These are phyloP conservation scores for Melanotus villosus DNA, from an alignment of 2,888 invertebrate genomes.

Conservation along the genomic window DNA sequence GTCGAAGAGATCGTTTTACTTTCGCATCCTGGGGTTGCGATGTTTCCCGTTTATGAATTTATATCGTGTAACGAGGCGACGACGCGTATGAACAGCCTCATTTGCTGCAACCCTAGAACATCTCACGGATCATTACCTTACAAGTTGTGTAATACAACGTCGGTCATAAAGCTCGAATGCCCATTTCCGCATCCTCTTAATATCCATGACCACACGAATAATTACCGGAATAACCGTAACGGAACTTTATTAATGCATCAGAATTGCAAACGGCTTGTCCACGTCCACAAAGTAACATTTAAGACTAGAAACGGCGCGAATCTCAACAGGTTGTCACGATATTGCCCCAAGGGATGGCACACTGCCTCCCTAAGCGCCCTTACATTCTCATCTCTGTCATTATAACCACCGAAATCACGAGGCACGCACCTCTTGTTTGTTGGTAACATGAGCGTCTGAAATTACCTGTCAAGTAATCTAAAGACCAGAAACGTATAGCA, in stretches of 20 bases:
- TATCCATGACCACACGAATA: slow-evolving; percentile 23
- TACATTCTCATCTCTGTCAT: slow-evolving; percentile 23
- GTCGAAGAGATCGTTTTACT: slow-evolving; percentile 3
- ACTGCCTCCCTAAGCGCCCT: background rate
- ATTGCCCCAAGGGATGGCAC: background rate
- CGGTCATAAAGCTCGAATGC: slow-evolving; percentile 29
- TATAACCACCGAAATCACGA: slow-evolving; percentile 1
- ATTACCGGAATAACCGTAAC: slow-evolving; percentile 6
- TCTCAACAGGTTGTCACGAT: slow-evolving; percentile 42
- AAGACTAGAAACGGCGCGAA: slow-evolving; percentile 16
- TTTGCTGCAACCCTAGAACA: slow-evolving; percentile 35
- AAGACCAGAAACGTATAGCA: background rate
- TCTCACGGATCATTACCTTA: slow-evolving; percentile 37
- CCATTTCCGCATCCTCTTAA: slow-evolving; percentile 12
- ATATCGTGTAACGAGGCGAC: slow-evolving; percentile 31
- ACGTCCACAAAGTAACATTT: background rate
- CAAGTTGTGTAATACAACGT: slow-evolving; percentile 17
- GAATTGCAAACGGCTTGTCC: background rate
- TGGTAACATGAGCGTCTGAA: slow-evolving; percentile 19
- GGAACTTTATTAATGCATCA: background rate
- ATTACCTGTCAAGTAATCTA: slow-evolving; percentile 32
- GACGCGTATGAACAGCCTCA: slow-evolving; percentile 31
- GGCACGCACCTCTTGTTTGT: slow-evolving; percentile 14
- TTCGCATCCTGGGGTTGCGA: background rate
- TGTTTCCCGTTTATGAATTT: slow-evolving; percentile 20